Conservation (phyloP, 2,797 vertebrate species). For the Echeneis naucrates region DNA sequence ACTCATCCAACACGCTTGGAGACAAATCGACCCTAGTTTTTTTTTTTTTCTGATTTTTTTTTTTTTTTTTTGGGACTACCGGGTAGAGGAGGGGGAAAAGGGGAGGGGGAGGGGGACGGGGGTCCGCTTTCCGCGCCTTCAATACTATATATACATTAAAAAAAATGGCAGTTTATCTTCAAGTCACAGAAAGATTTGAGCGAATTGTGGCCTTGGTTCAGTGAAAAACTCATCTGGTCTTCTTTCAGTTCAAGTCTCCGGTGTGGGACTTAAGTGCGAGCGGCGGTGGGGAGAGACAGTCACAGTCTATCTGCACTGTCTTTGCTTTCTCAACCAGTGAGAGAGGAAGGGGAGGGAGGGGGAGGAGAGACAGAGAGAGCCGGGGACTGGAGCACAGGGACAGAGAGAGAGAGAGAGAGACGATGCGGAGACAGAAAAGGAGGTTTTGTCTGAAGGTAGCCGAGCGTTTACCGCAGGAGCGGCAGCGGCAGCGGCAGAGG, state of each 20-base stretch:
- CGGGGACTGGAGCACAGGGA: constrained; percentile 17
- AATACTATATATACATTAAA: neutral
- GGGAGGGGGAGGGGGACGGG: neutral
- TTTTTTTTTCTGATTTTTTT: neutral
- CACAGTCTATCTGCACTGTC: constrained; percentile 62
- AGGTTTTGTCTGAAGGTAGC: constrained; percentile 40
- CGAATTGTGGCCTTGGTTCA: constrained; percentile 1
- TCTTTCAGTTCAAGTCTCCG: constrained; percentile 53
- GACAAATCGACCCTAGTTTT: constrained; percentile 38
- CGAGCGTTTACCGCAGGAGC: constrained; percentile 59
- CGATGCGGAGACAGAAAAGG: constrained; percentile 51
- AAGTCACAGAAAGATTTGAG: constrained; percentile 24
- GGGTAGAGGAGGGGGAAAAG: neutral
- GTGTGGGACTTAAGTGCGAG: constrained; percentile 52
- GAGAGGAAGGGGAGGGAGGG: constrained; percentile 9
- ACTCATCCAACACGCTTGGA: constrained; percentile 59
- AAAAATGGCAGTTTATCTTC: neutral
- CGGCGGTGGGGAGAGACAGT: constrained; percentile 52
- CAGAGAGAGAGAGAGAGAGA: constrained; percentile 38
- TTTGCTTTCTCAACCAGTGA: constrained; percentile 39
- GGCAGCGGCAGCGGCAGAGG: constrained; percentile 22
- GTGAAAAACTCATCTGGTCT: constrained; percentile 27
- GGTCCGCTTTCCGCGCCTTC: constrained; percentile 22
- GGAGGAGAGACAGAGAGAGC: constrained; percentile 16
- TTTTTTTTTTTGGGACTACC: constrained; percentile 5